Evolutionary conservation across 2,888 invertebrate genomes (phyloP).

Genomic region (Cryptus viduatorius): DNA sequence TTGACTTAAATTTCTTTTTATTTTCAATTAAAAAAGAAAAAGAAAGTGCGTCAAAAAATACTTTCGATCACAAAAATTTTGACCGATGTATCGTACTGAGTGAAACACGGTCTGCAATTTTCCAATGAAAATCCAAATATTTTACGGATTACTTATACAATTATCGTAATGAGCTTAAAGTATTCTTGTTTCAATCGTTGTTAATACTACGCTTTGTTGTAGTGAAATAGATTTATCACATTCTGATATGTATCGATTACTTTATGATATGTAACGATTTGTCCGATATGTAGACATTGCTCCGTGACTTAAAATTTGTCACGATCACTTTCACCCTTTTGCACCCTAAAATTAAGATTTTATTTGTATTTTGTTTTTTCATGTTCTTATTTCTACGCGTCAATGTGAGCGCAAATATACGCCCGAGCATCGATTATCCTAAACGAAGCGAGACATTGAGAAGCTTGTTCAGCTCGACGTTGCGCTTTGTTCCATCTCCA

Average conservation of each 20-base stretch:
- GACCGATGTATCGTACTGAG: not conserved
- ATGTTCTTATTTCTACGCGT: constrained; percentile 37
- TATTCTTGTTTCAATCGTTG: constrained; percentile 28
- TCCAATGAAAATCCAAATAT: constrained; percentile 2
- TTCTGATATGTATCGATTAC: constrained; percentile 57
- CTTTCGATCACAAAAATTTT: not conserved
- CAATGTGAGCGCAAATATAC: constrained; percentile 38
- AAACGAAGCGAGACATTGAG: constrained; percentile 50
- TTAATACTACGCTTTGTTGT: constrained; percentile 32
- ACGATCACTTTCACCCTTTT: constrained; percentile 36
- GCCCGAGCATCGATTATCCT: constrained; percentile 40
- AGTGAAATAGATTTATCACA: constrained; percentile 63
- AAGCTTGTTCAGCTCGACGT: constrained; percentile 36
- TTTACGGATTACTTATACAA: constrained; percentile 24
- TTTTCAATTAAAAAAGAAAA: not conserved
- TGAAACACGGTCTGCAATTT: not conserved
- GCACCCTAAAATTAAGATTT: constrained; percentile 48
- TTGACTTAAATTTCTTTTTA: not conserved
- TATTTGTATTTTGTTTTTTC: constrained; percentile 15
- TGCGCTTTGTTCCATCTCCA: constrained; percentile 17
- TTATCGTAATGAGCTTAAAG: constrained; percentile 38
- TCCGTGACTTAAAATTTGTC: constrained; percentile 44
- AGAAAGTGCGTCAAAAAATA: not conserved
- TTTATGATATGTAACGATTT: constrained; percentile 52
- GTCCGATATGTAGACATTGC: constrained; percentile 61